phyloP scores from a whole-genome alignment of 2,888 invertebrate genomes.

The Cataglyphis altisquamis region DNA sequence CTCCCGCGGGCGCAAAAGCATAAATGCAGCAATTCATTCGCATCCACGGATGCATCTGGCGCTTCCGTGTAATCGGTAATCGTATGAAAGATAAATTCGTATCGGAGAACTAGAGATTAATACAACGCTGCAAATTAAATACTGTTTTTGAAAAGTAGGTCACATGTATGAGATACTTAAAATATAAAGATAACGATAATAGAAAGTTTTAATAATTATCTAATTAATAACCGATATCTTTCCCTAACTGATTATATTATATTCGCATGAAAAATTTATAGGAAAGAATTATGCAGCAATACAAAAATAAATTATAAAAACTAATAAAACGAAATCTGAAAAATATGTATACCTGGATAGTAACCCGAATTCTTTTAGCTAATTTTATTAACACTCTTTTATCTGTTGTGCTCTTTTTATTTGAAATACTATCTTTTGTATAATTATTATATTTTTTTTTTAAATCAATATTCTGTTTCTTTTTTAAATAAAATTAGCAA shows the following conservation, averaged over 20 bases:
- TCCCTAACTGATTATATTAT: background rate
- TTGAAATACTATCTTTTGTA: background rate
- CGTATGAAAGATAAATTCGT: slow-evolving; percentile 59
- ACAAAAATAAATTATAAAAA: background rate
- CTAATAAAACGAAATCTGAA: background rate
- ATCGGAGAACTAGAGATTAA: background rate
- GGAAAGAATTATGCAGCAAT: background rate
- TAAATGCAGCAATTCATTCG: slow-evolving; percentile 50
- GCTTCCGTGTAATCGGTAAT: slow-evolving; percentile 53
- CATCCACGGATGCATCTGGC: slow-evolving; percentile 61
- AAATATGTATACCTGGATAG: background rate
- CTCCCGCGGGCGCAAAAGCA: slow-evolving; percentile 70
- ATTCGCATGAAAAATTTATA: background rate
- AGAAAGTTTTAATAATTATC: background rate
- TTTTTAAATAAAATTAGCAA: background rate
- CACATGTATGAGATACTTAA: background rate
- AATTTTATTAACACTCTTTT: background rate
- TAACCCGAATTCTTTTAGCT: background rate
- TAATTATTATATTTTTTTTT: background rate
- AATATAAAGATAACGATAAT: background rate
- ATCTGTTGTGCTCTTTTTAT: background rate
- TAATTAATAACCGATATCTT: background rate
- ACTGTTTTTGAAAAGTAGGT: background rate
- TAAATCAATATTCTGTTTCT: background rate
- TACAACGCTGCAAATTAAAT: slow-evolving; percentile 6